Evolutionary conservation across 1,140 invertebrate genomes (phyloP).

Genomic region (Drosophila athabasca): DNA sequence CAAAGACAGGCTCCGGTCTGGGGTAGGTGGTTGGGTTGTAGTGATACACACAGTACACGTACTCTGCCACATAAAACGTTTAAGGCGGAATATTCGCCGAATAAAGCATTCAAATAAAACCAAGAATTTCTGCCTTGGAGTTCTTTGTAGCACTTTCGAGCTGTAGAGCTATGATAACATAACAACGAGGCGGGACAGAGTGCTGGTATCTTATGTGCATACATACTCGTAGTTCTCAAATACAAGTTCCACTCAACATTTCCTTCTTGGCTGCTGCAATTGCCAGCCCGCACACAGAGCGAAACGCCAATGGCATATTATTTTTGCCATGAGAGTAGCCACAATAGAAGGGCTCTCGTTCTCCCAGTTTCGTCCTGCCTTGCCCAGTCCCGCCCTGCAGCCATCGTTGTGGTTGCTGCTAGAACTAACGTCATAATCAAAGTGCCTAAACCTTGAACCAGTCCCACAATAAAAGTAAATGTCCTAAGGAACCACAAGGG

Average conservation of each 20-base stretch:
- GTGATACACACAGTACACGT: too few species aligned
- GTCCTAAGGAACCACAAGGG: too few species aligned
- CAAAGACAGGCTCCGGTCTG: neutral
- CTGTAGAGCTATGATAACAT: constrained; percentile 62
- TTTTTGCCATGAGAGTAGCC: constrained; percentile 23
- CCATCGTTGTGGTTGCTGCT: neutral
- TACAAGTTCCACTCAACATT: constrained; percentile 24
- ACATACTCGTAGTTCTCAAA: constrained; percentile 45
- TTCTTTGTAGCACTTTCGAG: constrained; percentile 72
- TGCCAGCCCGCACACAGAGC: constrained; percentile 29
- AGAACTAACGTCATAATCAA: too few species aligned
- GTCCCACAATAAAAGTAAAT: too few species aligned
- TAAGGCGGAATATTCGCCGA: constrained; percentile 9
- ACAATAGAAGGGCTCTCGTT: constrained; percentile 3
- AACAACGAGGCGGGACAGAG: constrained; percentile 27
- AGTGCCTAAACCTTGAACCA: too few species aligned
- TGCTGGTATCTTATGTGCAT: constrained; percentile 48
- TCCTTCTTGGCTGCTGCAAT: constrained; percentile 43
- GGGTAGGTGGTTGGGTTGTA: too few species aligned
- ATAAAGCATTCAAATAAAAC: constrained; percentile 27
- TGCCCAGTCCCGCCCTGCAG: constrained; percentile 31
- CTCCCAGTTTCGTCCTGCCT: neutral
- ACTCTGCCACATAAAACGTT: constrained; percentile 52
- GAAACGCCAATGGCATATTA: constrained; percentile 23
- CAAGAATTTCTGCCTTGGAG: constrained; percentile 48